Base-by-base conservation (phyloP, 2,888 invertebrate species). In the Lasioglossum oenotherae region DNA sequence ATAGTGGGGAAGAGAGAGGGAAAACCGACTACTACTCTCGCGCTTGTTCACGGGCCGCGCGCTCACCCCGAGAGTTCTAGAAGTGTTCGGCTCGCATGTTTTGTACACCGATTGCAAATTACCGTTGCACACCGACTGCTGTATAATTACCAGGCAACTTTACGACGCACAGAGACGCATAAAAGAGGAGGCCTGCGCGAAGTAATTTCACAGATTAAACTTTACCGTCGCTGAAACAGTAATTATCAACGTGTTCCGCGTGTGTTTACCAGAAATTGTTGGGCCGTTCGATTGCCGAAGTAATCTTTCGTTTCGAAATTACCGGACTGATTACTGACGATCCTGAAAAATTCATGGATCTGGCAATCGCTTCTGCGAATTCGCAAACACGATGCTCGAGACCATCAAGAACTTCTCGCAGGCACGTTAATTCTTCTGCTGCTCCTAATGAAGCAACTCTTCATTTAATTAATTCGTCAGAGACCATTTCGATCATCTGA, bases 31-130 rank as follows among this genome's bases (percentile, higher is more conserved):
- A 67, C 78, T 75, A 75, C 23, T 67, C 53, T 72, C 53, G 69
- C 38, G 19, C 23, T 27, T 49, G 60, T 74, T 35, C 83, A 41
- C 35, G 60, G 35, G n/a, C 67, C 23, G 46, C 38, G n/a, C 38
- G 72, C 35, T 44, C 73, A n/a, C 57, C n/a, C 57, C 57, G 57
- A n/a, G 57, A 19, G 31, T 73, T 69, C 31, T 38, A 16, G 72
- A 76, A 60, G 53, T 53, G 74, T 49, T 41, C 35, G 41, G 27
- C 60, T 72, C 82, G 69, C 79, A 67, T 79, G 78, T 79, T 79
- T 74, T 60, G 41, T 49, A 64, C 78, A 78, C 74, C 77, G 80
- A 85, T 78, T 81, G 53, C 73, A 49, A 78, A 78, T 85, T 81
- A 85, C 78, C 85, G 81, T 31, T 38, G 74, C 16, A 46, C 31